Evolutionary conservation across 2,888 invertebrate species (phyloP), one percentile per base, ranked within the genome.

Genomic region (Mycalesis mineus): DNA sequence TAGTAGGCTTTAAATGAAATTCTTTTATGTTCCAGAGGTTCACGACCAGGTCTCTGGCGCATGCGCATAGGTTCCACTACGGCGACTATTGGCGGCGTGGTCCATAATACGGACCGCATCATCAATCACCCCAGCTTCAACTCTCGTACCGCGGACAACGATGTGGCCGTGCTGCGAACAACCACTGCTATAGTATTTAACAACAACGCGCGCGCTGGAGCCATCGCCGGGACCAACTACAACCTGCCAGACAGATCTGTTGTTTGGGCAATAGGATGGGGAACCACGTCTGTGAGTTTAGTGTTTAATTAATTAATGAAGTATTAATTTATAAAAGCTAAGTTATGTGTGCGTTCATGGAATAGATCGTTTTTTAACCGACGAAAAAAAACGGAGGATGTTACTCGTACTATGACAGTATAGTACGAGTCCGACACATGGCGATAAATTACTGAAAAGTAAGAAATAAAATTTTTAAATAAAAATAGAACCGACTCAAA

Each of bases 211-310:
- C 62, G 58, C n/a, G 55, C 67, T 0, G 71, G 63, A 0, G 60
- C 42, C 14, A 72, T 75, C 11, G 71, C 76, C 2, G 70, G 70
- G 1, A 2, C 67, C 5, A 68, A 64, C 49, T 76, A 74, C 57
- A 61, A 62, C 31, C 63, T 75, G 6, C 55, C 49, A 6, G 76
- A 75, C 22, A 73, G 73, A 39, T 62, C 67, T 48, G 59, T 58
- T 4, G 74, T 78, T 5, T 73, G 64, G 67, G 75, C 74, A 15
- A 63, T 70, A 31, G 77, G 77, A 65, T 89, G 51, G 51, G 41
- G 51, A 51, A 11, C n/a, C 17, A 51, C 31, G 0, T 40, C 51
- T 11, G 51, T 51, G 11, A 51, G 51, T 41, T 29, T 40, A 15
- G 14, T 22, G n/a, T n/a, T n/a, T n/a, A n/a, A n/a, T n/a, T n/a